Percentiles rank a stretch among this genome's conserved stretches.
Evolutionary conservation across 2,888 invertebrate genomes (phyloP).

Genomic region (Drosophila cognata): DNA sequence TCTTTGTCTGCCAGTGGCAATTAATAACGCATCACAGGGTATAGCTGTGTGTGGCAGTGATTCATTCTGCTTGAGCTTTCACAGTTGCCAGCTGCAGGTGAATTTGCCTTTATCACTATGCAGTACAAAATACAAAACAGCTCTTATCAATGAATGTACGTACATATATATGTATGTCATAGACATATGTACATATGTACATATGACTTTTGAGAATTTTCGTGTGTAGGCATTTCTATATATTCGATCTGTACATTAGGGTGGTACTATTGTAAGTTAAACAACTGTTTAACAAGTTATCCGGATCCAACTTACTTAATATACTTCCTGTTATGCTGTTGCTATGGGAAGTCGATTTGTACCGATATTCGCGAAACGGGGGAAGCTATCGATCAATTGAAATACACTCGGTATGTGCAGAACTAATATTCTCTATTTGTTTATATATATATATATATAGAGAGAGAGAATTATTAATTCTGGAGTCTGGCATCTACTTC

Average conservation of each 20-base stretch:
- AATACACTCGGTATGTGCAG: no score
- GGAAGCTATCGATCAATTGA: no score
- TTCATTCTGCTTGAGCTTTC: background rate
- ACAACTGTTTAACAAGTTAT: no score
- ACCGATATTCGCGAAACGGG: no score
- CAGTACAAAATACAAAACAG: constrained; percentile 1
- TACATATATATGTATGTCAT: background rate
- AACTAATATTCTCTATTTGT: background rate
- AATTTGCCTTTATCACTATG: constrained; percentile 2
- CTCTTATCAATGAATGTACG: background rate
- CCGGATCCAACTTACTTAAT: no score
- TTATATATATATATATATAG: background rate
- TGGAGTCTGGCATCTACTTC: background rate
- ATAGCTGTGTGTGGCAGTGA: constrained; percentile 5
- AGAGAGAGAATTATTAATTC: background rate
- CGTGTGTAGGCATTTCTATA: background rate
- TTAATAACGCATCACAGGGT: constrained; percentile 15
- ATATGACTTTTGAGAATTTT: background rate
- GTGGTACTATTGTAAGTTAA: no score
- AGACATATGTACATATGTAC: background rate
- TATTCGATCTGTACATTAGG: background rate
- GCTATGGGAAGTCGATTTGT: no score
- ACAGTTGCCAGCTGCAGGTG: constrained; percentile 18
- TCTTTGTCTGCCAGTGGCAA: constrained; percentile 11
- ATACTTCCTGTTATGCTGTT: no score